Base-by-base conservation (phyloP, 1,140 invertebrate species). In the Wiebesia pumilae region DNA sequence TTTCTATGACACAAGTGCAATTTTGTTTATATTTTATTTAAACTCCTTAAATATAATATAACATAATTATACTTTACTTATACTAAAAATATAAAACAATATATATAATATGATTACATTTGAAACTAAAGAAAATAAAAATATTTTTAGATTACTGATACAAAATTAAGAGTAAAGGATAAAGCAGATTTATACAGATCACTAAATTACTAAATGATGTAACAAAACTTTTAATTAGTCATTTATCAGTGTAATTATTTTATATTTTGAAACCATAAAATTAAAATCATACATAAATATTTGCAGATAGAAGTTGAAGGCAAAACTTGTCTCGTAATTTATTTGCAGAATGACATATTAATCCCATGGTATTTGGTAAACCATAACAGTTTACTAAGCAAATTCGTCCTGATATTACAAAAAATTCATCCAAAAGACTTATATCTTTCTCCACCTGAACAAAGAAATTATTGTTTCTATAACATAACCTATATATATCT, bases 381-480 rank as follows among this genome's bases (percentile, higher is more conserved):
- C 89, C 90, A 81, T 89, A 87, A 83, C 92, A 93, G 83, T 93
- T 91, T 24, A 94, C 87, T 35, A 94, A 58, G 67, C 91, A 92
- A 43, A 87, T 80, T 78, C 89, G 85, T 75, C 91, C 91, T 75
- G 89, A 88, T 7, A 92, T 81, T 69, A 93, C 83, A 77, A 89
- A 94, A 88, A 91, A 73, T 87, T 93, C 89, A 87, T 92, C 91
- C 75, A 94, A 83, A 0, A 87, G 83, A 40, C 51, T 79, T 83
- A 93, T 90, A 69, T 92, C 92, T 40, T 47, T 83, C 81, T 93
- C 91, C 33, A 92, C 87, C 93, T 94, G 90, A 89, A 86, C 75
- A 89, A 88, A 84, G 40, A 77, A 84, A 58, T 43, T 62, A 35
- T 16, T 81, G 43, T n/a, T 24, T 43, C n/a, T 65, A 35, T 33